Conservation (phyloP, 2,113 vertebrate species). For the Xenopus borealis region DNA sequence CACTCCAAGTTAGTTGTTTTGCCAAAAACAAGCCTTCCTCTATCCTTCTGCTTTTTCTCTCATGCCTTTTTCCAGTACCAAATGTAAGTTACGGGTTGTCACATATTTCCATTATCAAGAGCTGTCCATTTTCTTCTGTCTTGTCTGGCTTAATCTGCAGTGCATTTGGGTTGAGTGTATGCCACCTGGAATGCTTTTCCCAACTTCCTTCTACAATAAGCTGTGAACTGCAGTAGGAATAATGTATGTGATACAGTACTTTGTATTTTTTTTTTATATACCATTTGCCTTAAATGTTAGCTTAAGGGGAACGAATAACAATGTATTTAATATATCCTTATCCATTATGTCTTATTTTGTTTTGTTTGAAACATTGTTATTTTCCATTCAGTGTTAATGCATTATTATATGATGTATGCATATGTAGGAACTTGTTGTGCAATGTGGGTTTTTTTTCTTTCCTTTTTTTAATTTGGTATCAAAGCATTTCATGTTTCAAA, state of each 20-base stretch:
- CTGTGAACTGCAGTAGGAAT: slow-evolving; percentile 73
- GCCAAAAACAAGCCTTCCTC: slow-evolving; percentile 20
- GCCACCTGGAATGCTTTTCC: slow-evolving; percentile 48
- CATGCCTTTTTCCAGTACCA: not conserved
- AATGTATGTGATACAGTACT: slow-evolving; percentile 58
- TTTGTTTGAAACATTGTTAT: slow-evolving; percentile 42
- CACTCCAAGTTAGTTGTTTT: too few relatives aligned
- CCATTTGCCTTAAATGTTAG: slow-evolving; percentile 72
- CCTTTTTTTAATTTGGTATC: slow-evolving; percentile 54
- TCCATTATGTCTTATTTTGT: slow-evolving; percentile 35
- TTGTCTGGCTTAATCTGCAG: not conserved
- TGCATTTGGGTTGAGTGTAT: slow-evolving; percentile 12
- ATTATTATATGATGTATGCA: slow-evolving; percentile 59
- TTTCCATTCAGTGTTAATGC: slow-evolving; percentile 62
- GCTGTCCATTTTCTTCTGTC: slow-evolving; percentile 1
- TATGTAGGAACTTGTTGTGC: slow-evolving; percentile 59
- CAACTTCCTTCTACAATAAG: slow-evolving; percentile 57
- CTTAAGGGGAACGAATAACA: slow-evolving; percentile 60
- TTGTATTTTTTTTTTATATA: slow-evolving; percentile 60
- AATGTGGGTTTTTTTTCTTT: slow-evolving; percentile 56
- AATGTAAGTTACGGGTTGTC: slow-evolving; percentile 8
- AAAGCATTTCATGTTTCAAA: slow-evolving; percentile 56
- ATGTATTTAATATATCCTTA: slow-evolving; percentile 64
- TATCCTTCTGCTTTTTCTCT: not conserved
- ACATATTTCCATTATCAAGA: slow-evolving; percentile 34